These are phyloP conservation scores for Tetragonula clypearis DNA, from an alignment of 1,140 invertebrate species.

Conservation along the genomic window DNA sequence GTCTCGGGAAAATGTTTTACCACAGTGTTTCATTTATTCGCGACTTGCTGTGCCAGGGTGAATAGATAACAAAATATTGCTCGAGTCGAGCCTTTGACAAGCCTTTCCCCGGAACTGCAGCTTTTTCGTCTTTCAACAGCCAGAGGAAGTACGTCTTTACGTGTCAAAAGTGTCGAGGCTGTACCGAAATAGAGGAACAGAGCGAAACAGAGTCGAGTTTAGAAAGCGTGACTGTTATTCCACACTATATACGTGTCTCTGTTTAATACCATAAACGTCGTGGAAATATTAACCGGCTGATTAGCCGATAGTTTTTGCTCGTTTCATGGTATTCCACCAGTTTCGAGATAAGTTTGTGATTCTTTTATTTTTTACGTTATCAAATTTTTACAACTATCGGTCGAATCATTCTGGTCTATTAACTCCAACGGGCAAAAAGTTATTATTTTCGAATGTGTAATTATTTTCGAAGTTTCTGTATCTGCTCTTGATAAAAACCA, in stretches of 20 bases:
- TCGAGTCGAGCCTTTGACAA: not conserved
- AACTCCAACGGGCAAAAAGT: not conserved
- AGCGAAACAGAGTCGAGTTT: constrained; percentile 46
- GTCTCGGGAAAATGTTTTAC: too few relatives aligned
- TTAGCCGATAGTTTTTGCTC: constrained; percentile 20
- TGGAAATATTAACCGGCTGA: constrained; percentile 35
- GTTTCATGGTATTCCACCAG: not conserved
- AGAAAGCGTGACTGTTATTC: constrained; percentile 71
- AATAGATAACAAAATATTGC: not conserved
- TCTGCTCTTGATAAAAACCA: too few relatives aligned
- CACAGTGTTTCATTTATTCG: not conserved
- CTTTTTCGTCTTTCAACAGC: not conserved
- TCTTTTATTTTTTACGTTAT: not conserved
- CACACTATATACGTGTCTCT: constrained; percentile 20
- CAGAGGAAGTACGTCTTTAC: not conserved
- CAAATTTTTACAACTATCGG: not conserved
- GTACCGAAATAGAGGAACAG: constrained; percentile 32
- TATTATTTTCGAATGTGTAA: not conserved
- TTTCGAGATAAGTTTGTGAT: not conserved
- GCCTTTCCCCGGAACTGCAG: not conserved
- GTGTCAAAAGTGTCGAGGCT: constrained; percentile 19
- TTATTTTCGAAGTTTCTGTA: not conserved
- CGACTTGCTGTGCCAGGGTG: not conserved
- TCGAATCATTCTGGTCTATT: not conserved
- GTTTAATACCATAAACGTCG: constrained; percentile 15